Conservation (phyloP, 1,140 invertebrate genomes). For the Parapsyche elsis region DNA sequence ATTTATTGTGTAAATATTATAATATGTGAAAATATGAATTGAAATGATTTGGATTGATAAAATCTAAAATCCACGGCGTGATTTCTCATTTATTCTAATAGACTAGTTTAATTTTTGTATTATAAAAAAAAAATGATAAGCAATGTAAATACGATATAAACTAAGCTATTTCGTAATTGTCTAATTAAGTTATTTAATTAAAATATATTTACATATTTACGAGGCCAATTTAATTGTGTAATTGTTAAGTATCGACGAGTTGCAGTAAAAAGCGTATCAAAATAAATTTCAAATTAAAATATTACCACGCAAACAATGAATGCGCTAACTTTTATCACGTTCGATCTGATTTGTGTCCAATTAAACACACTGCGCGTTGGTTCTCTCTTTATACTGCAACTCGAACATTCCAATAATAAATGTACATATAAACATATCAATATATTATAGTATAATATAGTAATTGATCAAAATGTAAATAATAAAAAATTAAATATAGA, state of each 20-base stretch:
- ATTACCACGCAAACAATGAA: not conserved
- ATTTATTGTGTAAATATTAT: too few species aligned
- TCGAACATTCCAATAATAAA: not conserved
- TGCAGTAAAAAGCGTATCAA: not conserved
- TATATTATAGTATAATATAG: not conserved
- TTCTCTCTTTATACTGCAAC: too few species aligned
- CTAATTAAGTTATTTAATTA: not conserved
- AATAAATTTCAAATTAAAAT: not conserved
- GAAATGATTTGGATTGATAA: not conserved
- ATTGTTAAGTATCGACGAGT: not conserved
- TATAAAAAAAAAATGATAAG: conserved; percentile 2
- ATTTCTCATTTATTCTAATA: conserved; percentile 60
- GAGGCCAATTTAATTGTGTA: not conserved
- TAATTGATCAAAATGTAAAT: conserved; percentile 1
- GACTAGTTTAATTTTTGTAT: conserved; percentile 47
- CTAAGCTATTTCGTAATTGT: not conserved
- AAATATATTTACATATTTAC: conserved; percentile 8
- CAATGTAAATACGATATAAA: conserved; percentile 2
- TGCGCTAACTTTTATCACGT: not conserved
- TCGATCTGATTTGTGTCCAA: not conserved
- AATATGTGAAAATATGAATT: not conserved
- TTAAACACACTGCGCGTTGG: too few species aligned
- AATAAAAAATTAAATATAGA: conserved; percentile 6
- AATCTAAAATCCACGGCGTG: not conserved
- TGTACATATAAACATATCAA: conserved; percentile 28